phyloP scores from a whole-genome alignment of 2,888 invertebrate species.

The Atethmia centrago region DNA sequence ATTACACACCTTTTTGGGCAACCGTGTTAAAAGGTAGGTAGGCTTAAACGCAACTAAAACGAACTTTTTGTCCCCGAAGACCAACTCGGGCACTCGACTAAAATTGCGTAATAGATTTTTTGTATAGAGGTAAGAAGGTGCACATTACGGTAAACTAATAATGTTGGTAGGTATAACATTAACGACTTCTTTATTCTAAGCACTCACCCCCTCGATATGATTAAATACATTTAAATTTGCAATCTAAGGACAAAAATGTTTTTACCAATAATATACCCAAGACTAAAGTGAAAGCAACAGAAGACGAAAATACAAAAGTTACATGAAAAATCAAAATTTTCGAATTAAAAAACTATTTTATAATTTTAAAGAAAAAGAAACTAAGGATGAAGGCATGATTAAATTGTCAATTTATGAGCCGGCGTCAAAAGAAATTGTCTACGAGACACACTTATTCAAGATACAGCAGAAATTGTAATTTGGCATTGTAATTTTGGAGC shows the following conservation, averaged over 20 bases:
- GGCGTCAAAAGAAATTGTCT: slow-evolving; percentile 46
- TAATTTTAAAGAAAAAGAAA: slow-evolving; percentile 38
- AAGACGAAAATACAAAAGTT: slow-evolving; percentile 1
- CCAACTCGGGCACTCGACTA: background rate
- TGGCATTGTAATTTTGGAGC: slow-evolving; percentile 54
- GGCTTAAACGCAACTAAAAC: background rate
- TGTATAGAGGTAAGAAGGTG: background rate
- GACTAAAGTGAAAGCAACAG: background rate
- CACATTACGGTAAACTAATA: background rate
- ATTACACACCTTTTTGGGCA: background rate
- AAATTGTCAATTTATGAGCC: slow-evolving; percentile 48
- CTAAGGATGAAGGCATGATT: slow-evolving; percentile 35
- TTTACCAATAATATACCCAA: background rate
- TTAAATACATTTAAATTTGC: background rate
- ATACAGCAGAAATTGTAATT: slow-evolving; percentile 52
- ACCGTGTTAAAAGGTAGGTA: background rate
- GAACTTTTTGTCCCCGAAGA: background rate
- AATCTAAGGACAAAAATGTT: background rate
- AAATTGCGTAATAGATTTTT: slow-evolving; percentile 17
- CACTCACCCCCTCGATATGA: background rate
- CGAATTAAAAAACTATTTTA: slow-evolving; percentile 14
- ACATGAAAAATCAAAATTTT: no score
- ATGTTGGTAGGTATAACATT: background rate
- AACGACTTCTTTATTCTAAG: background rate
- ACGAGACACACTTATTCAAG: slow-evolving; percentile 30